Percentiles rank a stretch among this genome's conserved stretches.
These are phyloP conservation scores for Threskiornis aethiopicus DNA, from an alignment of 2,797 vertebrate genomes.

Conservation along the genomic window DNA sequence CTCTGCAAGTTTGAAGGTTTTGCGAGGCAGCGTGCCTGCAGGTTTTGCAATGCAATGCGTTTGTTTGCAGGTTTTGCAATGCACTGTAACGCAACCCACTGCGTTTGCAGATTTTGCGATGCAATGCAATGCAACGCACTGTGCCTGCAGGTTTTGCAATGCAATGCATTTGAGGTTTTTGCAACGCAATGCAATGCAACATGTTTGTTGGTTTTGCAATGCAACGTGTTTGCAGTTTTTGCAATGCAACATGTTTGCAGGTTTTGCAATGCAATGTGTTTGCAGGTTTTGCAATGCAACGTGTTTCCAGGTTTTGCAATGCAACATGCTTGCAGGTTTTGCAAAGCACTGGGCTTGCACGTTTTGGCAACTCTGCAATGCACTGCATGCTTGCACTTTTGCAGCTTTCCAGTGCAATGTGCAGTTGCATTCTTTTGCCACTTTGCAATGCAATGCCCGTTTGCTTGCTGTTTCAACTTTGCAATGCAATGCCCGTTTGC, in stretches of 20 bases:
- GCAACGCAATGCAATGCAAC: neutral
- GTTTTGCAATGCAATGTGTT: neutral
- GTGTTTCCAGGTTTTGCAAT: neutral
- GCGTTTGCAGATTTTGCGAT: too few species aligned
- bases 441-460: fast-evolving
- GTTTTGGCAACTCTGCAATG: too few species aligned
- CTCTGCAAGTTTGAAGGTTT: fast-evolving
- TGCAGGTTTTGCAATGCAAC: neutral
- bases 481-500: neutral
- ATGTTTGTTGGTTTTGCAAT: neutral
- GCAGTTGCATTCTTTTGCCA: neutral
- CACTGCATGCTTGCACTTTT: fast-evolving
- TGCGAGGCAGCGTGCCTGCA: fast-evolving
- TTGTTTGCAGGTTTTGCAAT: fast-evolving
- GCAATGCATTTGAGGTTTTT: neutral
- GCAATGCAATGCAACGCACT: neutral
- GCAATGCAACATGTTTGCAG: neutral
- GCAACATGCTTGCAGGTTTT: neutral
- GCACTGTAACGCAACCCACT: too few species aligned
- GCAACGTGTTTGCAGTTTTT: too few species aligned
- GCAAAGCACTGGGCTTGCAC: neutral
- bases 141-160: neutral
- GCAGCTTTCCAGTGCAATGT: neutral
- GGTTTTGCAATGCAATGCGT: fast-evolving
- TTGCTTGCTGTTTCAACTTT: neutral